A percentile compares a stretch with the other conserved stretches of the same genome.
phyloP scores from a whole-genome alignment of 2,888 invertebrate genomes.

The Eudemis profundana region DNA sequence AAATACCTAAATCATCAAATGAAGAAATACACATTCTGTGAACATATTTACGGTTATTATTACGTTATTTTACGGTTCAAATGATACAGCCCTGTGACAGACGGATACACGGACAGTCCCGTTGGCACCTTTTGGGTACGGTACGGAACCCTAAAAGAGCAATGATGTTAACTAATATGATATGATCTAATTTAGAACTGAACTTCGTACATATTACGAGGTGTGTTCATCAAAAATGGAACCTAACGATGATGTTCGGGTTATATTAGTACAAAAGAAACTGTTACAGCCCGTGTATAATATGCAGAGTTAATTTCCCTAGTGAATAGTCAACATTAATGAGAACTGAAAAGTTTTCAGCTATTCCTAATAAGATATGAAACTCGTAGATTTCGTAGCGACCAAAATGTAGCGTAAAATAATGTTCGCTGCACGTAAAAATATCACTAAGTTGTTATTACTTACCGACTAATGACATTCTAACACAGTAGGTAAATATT shows the following conservation, averaged over 20 bases:
- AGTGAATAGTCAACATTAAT: slow-evolving; percentile 34
- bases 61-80: no score
- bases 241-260: neutral
- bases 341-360: slow-evolving; percentile 21
- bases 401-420: slow-evolving; percentile 5
- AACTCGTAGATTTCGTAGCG: slow-evolving; percentile 6
- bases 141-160: no score
- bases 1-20: no score
- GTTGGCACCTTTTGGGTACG: no score
- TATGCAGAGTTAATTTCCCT: slow-evolving; percentile 36
- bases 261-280: slow-evolving; percentile 14
- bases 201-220: no score
- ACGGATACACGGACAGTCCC: no score
- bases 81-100: no score
- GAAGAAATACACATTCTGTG: neutral
- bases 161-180: no score
- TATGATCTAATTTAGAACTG: no score
- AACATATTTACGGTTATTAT: neutral
- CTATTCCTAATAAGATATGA: slow-evolving; percentile 7
- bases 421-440: slow-evolving; percentile 2
- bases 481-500: no score
- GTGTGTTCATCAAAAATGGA: slow-evolving; percentile 11
- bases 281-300: slow-evolving; percentile 20
- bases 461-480: no score
- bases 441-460: no score